Percentiles rank a stretch among this genome's conserved stretches.
phyloP scores from a whole-genome alignment of 2,888 invertebrate species.

The Thelaira solivaga region DNA sequence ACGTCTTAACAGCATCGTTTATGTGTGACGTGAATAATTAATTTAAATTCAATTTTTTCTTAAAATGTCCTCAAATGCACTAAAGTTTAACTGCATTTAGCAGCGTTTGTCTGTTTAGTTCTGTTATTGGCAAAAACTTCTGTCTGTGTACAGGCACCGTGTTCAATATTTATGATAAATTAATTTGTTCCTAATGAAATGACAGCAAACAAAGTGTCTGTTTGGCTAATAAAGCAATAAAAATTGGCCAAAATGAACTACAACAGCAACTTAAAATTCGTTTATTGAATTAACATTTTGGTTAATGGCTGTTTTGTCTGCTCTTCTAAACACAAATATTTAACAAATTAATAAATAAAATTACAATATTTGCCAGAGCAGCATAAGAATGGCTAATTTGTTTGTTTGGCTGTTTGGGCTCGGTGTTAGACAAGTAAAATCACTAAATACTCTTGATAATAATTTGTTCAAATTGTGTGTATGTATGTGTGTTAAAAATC shows the following conservation, averaged over 20 bases:
- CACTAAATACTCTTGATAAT: neutral
- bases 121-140: neutral
- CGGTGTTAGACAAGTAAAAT: neutral
- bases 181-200: conserved; percentile 63
- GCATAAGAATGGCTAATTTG: neutral
- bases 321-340: conserved; percentile 33
- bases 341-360: conserved; percentile 23
- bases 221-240: conserved; percentile 58
- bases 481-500: conserved; percentile 32
- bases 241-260: conserved; percentile 30
- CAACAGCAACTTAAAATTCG: conserved; percentile 39
- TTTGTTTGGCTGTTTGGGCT: conserved; percentile 6
- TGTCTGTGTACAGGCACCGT: conserved; percentile 1
- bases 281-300: conserved; percentile 48
- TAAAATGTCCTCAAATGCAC: conserved; percentile 44
- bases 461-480: conserved; percentile 36
- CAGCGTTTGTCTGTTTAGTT: neutral
- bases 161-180: conserved; percentile 59
- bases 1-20: conserved; percentile 53
- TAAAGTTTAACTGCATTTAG: neutral
- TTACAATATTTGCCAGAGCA: neutral
- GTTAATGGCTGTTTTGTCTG: neutral
- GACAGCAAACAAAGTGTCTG: conserved; percentile 62
- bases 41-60: conserved; percentile 52
- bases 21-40: conserved; percentile 59